A percentile compares a stretch with the other conserved stretches of the same genome.
These are phyloP conservation scores for Hemicordylus capensis DNA, from an alignment of 2,113 vertebrate species.

Conservation along the genomic window DNA sequence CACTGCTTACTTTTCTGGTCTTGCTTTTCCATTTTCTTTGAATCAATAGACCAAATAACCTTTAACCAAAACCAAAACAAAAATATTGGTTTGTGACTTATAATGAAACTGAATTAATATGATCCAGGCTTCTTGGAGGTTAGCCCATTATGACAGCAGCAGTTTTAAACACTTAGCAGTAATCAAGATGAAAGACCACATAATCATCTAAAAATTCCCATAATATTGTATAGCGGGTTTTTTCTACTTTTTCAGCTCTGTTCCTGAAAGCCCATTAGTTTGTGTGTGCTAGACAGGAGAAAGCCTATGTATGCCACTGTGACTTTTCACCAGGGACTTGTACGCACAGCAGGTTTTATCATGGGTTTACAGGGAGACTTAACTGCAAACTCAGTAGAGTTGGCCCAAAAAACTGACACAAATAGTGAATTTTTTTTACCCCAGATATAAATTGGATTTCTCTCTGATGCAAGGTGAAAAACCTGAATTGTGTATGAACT, in stretches of 20 bases:
- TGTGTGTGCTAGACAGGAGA: neutral
- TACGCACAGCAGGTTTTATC: too few species aligned
- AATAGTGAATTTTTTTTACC: too few species aligned
- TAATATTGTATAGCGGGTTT: neutral
- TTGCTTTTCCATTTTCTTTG: conserved; percentile 4
- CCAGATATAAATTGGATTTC: too few species aligned
- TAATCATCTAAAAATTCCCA: neutral
- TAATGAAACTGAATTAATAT: conserved; percentile 2
- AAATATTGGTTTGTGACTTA: neutral
- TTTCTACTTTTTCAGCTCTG: neutral
- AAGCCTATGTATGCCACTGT: neutral
- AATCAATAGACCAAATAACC: neutral
- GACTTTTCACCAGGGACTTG: neutral
- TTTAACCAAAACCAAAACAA: conserved; percentile 7
- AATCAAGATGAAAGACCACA: neutral
- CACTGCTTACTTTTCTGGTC: conserved; percentile 5
- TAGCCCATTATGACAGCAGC: neutral
- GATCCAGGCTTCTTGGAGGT: neutral
- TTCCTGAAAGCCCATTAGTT: neutral
- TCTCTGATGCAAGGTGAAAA: too few species aligned
- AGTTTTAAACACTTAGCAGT: conserved; percentile 5
- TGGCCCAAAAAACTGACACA: too few species aligned
- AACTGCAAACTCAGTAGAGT: too few species aligned
- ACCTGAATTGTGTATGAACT: too few species aligned
- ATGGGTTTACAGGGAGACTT: neutral